phyloP scores from a whole-genome alignment of 2,888 invertebrate genomes.

The Kuschelorhynchus macadamiae region DNA sequence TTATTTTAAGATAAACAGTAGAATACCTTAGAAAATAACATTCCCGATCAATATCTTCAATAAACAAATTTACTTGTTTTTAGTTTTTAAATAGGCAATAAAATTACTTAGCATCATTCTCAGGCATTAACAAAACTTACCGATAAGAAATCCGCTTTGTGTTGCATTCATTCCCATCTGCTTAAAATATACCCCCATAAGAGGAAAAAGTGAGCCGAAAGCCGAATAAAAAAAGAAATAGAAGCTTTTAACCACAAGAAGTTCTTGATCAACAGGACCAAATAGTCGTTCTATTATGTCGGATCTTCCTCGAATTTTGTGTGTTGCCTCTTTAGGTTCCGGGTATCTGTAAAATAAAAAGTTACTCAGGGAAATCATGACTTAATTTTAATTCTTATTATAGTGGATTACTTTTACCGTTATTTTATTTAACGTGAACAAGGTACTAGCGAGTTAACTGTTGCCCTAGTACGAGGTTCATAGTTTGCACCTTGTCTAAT shows the following conservation, averaged over 20 bases:
- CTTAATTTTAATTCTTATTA: too few relatives aligned
- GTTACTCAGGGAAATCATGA: neutral
- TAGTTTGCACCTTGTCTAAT: too few relatives aligned
- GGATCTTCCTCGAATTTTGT: constrained; percentile 89
- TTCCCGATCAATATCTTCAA: too few relatives aligned
- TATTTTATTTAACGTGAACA: too few relatives aligned
- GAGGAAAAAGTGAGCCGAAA: constrained; percentile 97
- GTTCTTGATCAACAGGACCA: constrained; percentile 89
- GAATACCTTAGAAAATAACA: too few relatives aligned
- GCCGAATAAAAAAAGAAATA: constrained; percentile 99
- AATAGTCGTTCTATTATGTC: constrained; percentile 88
- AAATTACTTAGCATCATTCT: too few relatives aligned
- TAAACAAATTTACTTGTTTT: too few relatives aligned
- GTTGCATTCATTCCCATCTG: constrained; percentile 97
- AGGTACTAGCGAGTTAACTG: too few relatives aligned
- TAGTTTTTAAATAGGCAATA: too few relatives aligned
- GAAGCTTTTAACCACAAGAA: constrained; percentile 96
- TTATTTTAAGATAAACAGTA: too few relatives aligned
- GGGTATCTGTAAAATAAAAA: constrained; percentile 75
- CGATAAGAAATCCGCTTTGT: constrained; percentile 94
- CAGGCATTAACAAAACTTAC: constrained; percentile 68
- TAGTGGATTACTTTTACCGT: too few relatives aligned
- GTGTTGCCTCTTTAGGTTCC: constrained; percentile 88
- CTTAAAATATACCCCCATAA: constrained; percentile 99
- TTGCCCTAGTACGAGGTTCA: too few relatives aligned